Percentiles rank a stretch among this genome's conserved stretches.
phyloP scores from a whole-genome alignment of 1,140 invertebrate species.

The Rhagoletis zephyria region DNA sequence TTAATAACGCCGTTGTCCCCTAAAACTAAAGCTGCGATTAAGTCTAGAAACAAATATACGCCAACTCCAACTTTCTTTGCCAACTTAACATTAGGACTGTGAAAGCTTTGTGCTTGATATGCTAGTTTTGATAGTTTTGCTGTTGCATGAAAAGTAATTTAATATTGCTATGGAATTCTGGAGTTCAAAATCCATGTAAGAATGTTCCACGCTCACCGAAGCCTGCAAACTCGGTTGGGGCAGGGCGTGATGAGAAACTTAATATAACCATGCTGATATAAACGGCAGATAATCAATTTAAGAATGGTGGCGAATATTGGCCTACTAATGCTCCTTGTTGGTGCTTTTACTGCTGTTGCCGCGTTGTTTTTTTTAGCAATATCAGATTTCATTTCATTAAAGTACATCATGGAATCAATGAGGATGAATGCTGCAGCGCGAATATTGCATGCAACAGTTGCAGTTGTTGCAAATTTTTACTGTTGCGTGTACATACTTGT shows the following conservation, averaged over 20 bases:
- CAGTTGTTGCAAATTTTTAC: background rate
- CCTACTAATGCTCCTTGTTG: slow-evolving; percentile 27
- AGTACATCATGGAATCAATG: slow-evolving; percentile 57
- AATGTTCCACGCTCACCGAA: background rate
- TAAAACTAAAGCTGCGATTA: background rate
- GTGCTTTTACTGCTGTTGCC: background rate
- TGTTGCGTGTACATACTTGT: background rate
- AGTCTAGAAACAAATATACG: background rate
- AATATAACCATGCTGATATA: slow-evolving; percentile 51
- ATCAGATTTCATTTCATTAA: slow-evolving; percentile 58
- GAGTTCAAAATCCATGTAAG: background rate
- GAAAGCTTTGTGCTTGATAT: background rate
- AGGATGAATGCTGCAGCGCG: slow-evolving; percentile 42
- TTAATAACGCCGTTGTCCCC: background rate
- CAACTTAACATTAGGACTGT: background rate
- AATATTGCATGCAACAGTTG: slow-evolving; percentile 38
- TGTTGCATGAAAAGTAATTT: slow-evolving; percentile 29
- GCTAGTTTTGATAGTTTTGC: too few relatives aligned
- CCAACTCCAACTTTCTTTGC: slow-evolving; percentile 7
- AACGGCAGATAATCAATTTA: slow-evolving; percentile 56
- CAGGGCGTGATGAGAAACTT: slow-evolving; percentile 55
- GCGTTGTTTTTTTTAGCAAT: background rate
- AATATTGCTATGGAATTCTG: background rate
- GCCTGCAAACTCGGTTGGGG: slow-evolving; percentile 1
- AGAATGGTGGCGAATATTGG: slow-evolving; percentile 19